phyloP scores from a whole-genome alignment of 2,888 invertebrate genomes.

The Phalera bucephala region DNA sequence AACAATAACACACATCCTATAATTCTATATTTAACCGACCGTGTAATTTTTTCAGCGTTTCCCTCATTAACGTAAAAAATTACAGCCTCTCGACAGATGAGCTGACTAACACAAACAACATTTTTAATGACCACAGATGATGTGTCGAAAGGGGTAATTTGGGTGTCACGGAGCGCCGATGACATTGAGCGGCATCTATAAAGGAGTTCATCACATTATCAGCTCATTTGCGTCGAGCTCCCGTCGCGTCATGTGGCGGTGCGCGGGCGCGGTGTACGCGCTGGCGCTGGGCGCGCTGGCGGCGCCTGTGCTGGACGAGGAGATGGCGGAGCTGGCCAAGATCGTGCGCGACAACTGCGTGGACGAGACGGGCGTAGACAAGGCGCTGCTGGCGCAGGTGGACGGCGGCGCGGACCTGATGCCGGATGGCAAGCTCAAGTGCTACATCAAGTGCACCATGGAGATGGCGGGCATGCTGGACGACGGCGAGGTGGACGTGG shows the following conservation, averaged over 20 bases:
- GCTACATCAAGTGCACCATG: slow-evolving; percentile 74
- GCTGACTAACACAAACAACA: slow-evolving; percentile 33
- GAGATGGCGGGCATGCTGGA: slow-evolving; percentile 72
- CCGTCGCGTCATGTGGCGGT: slow-evolving; percentile 11
- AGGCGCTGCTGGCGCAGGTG: slow-evolving; percentile 49
- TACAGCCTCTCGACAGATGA: slow-evolving; percentile 10
- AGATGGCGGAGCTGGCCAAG: slow-evolving; percentile 66
- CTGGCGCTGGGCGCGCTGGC: slow-evolving; percentile 8
- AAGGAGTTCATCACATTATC: no score
- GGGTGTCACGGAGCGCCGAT: no score
- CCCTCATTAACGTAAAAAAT: slow-evolving; percentile 28
- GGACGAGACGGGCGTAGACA: slow-evolving; percentile 60
- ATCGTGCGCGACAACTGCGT: slow-evolving; percentile 66
- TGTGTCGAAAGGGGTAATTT: slow-evolving; percentile 42
- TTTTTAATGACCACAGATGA: slow-evolving; percentile 45
- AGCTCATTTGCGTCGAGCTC: no score
- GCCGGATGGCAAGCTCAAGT: slow-evolving; percentile 59
- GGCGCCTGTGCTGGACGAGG: slow-evolving; percentile 47
- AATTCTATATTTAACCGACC: slow-evolving; percentile 20
- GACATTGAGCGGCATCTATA: no score
- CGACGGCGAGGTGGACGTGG: slow-evolving; percentile 63
- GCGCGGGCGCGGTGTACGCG: background rate
- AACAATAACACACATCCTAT: slow-evolving; percentile 15
- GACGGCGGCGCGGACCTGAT: slow-evolving; percentile 59
- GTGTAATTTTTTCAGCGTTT: slow-evolving; percentile 51